Conservation (phyloP, 2,797 vertebrate genomes). For the Argyrosomus regius region DNA sequence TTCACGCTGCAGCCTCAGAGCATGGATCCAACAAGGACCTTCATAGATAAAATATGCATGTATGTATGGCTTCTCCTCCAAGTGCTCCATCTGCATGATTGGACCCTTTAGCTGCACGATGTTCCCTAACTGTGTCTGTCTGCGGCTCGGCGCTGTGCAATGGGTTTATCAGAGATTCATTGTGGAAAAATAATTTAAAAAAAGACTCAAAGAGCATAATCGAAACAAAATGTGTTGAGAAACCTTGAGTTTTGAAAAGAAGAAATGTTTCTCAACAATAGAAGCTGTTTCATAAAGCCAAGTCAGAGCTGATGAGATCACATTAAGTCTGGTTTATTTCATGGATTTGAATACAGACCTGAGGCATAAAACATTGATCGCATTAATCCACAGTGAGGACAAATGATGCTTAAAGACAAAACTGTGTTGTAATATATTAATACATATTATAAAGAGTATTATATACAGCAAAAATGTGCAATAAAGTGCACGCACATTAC, state of each 20-base stretch:
- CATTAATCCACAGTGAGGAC: neutral
- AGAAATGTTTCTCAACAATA: neutral
- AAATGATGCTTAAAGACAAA: neutral
- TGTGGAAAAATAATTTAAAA: neutral
- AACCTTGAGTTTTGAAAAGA: neutral
- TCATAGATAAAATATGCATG: neutral
- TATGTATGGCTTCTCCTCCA: neutral
- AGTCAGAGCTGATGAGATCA: neutral
- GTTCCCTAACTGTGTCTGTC: neutral
- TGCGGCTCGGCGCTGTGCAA: neutral
- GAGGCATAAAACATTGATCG: neutral
- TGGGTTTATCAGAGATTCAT: neutral
- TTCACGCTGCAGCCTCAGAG: constrained; percentile 6
- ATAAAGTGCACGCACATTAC: no score
- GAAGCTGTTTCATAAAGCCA: neutral
- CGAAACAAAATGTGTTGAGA: neutral
- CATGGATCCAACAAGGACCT: constrained; percentile 11
- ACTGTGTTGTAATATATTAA: neutral
- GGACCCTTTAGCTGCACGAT: neutral
- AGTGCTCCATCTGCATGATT: neutral
- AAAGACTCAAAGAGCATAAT: neutral
- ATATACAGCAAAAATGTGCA: neutral
- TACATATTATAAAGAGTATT: neutral
- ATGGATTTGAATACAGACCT: neutral
- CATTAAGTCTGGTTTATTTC: neutral